A percentile compares a stretch with the other conserved stretches of the same genome.
These are phyloP conservation scores for Hybos culiciformis DNA, from an alignment of 2,888 invertebrate genomes.

Conservation along the genomic window DNA sequence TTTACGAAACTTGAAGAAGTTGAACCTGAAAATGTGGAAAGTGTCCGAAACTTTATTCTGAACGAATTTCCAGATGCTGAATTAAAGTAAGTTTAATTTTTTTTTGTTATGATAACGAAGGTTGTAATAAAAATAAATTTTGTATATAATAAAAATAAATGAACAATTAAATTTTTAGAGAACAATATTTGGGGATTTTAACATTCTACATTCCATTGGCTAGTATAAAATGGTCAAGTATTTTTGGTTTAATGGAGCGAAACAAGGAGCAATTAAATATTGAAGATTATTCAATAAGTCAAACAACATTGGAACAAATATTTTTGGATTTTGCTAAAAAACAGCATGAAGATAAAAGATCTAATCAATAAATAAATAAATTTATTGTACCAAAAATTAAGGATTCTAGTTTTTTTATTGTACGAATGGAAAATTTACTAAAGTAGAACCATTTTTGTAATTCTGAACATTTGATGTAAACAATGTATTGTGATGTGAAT, in stretches of 20 bases:
- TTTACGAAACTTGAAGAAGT: too few relatives aligned
- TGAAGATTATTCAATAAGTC: conserved; percentile 62
- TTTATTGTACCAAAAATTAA: too few relatives aligned
- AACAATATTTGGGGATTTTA: conserved; percentile 22
- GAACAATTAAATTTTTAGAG: conserved; percentile 14
- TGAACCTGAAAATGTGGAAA: too few relatives aligned
- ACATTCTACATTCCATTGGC: conserved; percentile 48
- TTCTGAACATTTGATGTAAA: too few relatives aligned
- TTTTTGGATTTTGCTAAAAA: conserved; percentile 4
- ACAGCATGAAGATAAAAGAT: too few relatives aligned
- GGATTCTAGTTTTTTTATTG: too few relatives aligned
- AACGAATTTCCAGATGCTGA: conserved; percentile 23
- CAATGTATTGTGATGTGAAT: too few relatives aligned
- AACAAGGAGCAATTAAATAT: conserved; percentile 44
- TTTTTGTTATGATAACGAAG: too few relatives aligned
- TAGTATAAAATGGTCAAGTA: conserved; percentile 45
- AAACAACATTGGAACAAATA: conserved; percentile 63
- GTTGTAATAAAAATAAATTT: too few relatives aligned
- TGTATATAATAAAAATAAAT: conserved; percentile 22
- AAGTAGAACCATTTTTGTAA: too few relatives aligned
- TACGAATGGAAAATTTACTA: too few relatives aligned
- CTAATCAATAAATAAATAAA: too few relatives aligned
- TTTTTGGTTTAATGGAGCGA: conserved; percentile 55
- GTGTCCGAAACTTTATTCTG: conserved; percentile 25
- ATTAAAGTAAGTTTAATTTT: conserved; percentile 26